These are phyloP conservation scores for Phalacrocorax brasilianus DNA, from an alignment of 2,113 vertebrate genomes.

Conservation along the genomic window DNA sequence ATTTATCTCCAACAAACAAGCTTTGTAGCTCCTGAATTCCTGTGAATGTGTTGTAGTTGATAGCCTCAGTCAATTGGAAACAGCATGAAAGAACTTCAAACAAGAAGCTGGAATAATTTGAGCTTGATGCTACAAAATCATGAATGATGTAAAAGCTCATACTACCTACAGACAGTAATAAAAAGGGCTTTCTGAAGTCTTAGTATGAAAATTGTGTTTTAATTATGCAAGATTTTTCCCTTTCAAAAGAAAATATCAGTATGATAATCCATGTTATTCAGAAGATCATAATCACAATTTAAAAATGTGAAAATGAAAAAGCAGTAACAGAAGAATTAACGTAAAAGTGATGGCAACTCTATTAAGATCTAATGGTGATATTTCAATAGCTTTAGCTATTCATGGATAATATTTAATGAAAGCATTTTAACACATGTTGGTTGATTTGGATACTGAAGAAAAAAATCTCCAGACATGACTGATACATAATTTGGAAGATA, in stretches of 20 bases:
- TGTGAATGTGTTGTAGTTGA: neutral
- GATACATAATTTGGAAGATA: neutral
- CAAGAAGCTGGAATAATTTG: neutral
- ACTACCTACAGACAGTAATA: neutral
- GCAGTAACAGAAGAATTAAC: neutral
- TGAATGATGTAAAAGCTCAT: neutral
- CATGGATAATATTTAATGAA: neutral
- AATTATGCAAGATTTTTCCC: neutral
- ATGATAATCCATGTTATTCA: neutral
- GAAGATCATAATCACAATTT: neutral
- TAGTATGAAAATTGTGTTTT: neutral
- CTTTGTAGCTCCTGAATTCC: neutral
- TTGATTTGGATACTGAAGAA: neutral
- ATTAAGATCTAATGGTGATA: neutral
- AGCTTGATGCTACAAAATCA: neutral
- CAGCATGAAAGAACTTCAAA: neutral
- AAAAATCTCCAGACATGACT: neutral
- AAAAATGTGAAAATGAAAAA: neutral
- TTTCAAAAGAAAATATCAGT: neutral
- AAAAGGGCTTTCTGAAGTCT: neutral
- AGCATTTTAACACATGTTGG: rapidly evolving
- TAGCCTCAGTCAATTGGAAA: neutral
- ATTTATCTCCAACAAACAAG: neutral
- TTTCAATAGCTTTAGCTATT: neutral
- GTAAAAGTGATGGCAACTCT: neutral